phyloP scores from a whole-genome alignment of 2,797 vertebrate genomes.

The Myotis findleyi region DNA sequence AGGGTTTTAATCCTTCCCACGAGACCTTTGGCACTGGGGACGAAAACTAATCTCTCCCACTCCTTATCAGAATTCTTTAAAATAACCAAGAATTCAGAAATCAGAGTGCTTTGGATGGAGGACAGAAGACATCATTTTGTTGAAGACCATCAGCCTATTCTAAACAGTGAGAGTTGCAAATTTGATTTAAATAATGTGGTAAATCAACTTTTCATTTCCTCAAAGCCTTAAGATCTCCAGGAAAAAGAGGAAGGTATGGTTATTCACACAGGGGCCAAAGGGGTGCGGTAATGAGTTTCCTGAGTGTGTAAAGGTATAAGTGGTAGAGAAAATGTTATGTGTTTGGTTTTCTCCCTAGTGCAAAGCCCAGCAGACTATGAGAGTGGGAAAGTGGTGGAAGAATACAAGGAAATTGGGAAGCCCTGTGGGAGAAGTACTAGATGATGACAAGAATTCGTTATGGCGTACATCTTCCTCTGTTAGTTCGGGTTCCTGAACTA shows the following conservation, averaged over 20 bases:
- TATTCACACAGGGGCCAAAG: background rate
- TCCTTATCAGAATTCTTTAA: slow-evolving; percentile 63
- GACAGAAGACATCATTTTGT: slow-evolving; percentile 35
- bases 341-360: background rate
- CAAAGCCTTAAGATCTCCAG: background rate
- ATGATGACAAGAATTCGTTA: background rate
- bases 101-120: slow-evolving; percentile 49
- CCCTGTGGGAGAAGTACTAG: background rate
- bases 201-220: slow-evolving; percentile 21
- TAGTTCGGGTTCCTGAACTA: background rate
- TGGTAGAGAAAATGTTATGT: background rate
- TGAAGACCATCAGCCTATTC: slow-evolving; percentile 24
- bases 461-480: background rate
- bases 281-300: background rate
- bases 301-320: background rate
- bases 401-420: background rate
- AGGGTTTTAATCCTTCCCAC: slow-evolving; percentile 48
- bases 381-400: background rate
- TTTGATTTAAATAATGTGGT: slow-evolving; percentile 33
- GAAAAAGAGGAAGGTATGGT: background rate
- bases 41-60: slow-evolving; percentile 54
- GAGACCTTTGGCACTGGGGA: slow-evolving; percentile 60
- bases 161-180: background rate
- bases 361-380: background rate
- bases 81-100: slow-evolving; percentile 65